Evolutionary conservation across 2,888 invertebrate species (phyloP), one percentile per base, ranked within the genome.

Genomic region (Drosophila seclusa): DNA sequence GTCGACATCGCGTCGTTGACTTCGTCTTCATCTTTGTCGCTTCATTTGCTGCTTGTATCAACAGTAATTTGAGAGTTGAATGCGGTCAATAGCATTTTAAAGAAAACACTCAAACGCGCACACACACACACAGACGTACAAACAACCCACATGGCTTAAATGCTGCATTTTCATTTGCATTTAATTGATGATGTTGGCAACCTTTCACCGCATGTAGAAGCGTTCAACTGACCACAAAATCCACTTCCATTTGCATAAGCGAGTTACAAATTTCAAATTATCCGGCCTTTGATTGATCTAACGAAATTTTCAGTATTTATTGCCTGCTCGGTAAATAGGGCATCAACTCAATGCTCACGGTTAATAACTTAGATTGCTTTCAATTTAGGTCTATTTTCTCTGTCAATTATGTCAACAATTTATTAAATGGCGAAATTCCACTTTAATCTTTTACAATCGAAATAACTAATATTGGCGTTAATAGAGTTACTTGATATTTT

Each of bases 1-100:
- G 69, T 76, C 58, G 55, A 16, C 42, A 21, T 42, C 36, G 38
- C 48, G 18, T 60, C 62, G 50, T 66, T 50, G 60, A 54, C 61
- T 70, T 75, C 75, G 74, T 82, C 78, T 83, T 31, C 57, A 57
- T 73, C 48, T 71, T 73, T 76, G 73, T 76, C 52, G 67, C 42
- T 66, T 84, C 81, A 76, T 76, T 78, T 75, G 74, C 63, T 64
- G 79, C 84, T 75, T 65, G 67, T 27, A 45, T 52, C 59, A 53
- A 54, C 42, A 64, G 50, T 64, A 58, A 57, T 57, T 67, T 54
- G 70, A 69, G 73, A 73, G 71, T 71, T 90, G 73, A 90, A 89
- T 79, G 78, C 83, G 86, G 90, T 85, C 89, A 90, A 70, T 78
- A 80, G 65, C 86, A 68, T 80, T 78, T 76, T 66, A 75, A 40